Percentiles rank a stretch among this genome's conserved stretches.
Conservation (phyloP, 1,140 invertebrate genomes). For the Stegodyphus mimosarum region DNA sequence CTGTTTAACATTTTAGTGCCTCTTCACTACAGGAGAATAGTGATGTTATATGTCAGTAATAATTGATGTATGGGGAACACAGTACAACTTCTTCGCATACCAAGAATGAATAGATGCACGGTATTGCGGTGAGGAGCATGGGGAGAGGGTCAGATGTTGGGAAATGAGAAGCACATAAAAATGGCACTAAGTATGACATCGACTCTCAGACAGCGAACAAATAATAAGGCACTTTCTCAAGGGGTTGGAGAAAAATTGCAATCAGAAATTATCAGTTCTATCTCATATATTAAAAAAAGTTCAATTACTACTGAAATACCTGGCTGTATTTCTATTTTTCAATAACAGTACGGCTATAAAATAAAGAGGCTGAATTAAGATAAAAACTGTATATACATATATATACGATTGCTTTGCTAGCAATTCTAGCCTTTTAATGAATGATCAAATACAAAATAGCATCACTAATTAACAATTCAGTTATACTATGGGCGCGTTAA, state of each 20-base stretch:
- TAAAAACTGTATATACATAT: no score
- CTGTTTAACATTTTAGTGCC: conserved; percentile 19
- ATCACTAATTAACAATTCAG: no score
- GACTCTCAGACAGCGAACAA: background rate
- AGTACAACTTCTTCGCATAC: conserved; percentile 6
- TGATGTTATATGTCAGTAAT: conserved; percentile 22
- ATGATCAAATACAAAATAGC: no score
- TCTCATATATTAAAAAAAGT: no score
- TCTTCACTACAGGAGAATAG: conserved; percentile 17
- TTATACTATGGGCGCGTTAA: no score
- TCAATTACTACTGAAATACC: no score
- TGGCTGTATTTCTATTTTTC: no score
- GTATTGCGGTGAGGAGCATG: conserved; percentile 5
- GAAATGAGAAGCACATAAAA: conserved; percentile 40
- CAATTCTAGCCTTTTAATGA: no score
- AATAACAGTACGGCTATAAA: no score
- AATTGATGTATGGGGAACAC: conserved; percentile 21
- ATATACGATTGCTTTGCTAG: no score
- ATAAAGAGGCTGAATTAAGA: no score
- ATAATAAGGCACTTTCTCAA: background rate
- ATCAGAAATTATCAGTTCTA: no score
- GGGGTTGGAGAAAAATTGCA: conserved; percentile 12
- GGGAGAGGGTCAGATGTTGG: conserved; percentile 32
- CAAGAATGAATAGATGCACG: background rate
- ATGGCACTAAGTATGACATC: conserved; percentile 15